Percentiles rank a stretch among this genome's conserved stretches.
These are phyloP conservation scores for Rhysida immarginata DNA, from an alignment of 1,140 invertebrate species.

Conservation along the genomic window DNA sequence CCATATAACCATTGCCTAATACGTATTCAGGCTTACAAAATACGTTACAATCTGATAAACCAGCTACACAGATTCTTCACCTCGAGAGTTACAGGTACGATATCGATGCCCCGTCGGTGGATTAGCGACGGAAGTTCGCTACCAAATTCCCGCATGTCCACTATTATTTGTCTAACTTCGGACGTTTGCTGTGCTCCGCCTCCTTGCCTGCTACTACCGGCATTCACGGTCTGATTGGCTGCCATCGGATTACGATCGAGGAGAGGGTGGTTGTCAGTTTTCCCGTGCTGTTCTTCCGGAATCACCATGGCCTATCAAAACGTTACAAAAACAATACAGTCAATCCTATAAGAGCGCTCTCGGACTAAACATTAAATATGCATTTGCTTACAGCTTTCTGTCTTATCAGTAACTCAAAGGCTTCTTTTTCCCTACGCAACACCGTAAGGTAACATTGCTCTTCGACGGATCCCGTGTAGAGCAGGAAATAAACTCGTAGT, in stretches of 20 bases:
- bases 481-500: conserved; percentile 69
- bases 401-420: conserved; percentile 80
- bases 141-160: conserved; percentile 96
- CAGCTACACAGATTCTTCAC: too few relatives aligned
- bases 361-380: background rate
- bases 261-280: conserved; percentile 46
- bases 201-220: conserved; percentile 45
- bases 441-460: conserved; percentile 88
- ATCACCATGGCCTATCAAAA: conserved; percentile 91
- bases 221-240: conserved; percentile 26
- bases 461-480: conserved; percentile 80
- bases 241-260: conserved; percentile 34
- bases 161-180: conserved; percentile 27
- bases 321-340: conserved; percentile 19
- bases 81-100: conserved; percentile 77
- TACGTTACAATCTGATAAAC: too few relatives aligned
- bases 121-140: conserved; percentile 89
- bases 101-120: conserved; percentile 80
- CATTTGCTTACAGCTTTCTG: conserved; percentile 60
- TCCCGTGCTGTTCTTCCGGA: conserved; percentile 77
- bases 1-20: too few relatives aligned
- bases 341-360: too few relatives aligned
- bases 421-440: conserved; percentile 76
- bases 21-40: too few relatives aligned
- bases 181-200: conserved; percentile 26